Evolutionary conservation across 2,797 vertebrate genomes (phyloP).

Genomic region (Stomatorhinus walkeri): DNA sequence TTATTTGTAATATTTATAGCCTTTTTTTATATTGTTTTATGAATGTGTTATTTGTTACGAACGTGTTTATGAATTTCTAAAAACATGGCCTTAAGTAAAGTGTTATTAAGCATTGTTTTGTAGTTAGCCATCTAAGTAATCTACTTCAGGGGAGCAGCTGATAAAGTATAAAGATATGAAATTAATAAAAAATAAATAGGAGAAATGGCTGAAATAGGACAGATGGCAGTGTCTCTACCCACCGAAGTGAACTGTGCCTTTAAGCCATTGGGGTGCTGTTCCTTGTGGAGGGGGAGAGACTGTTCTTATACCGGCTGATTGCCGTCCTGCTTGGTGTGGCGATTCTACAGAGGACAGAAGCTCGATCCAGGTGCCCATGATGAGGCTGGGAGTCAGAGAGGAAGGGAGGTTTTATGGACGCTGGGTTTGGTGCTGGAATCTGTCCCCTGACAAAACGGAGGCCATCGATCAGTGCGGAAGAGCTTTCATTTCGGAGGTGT

Average conservation of each 20-base stretch:
- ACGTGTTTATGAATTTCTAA: neutral
- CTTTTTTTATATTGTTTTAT: neutral
- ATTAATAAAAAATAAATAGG: neutral
- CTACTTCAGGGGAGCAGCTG: neutral
- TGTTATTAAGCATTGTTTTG: neutral
- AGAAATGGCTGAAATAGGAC: neutral
- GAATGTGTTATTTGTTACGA: neutral
- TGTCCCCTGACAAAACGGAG: neutral
- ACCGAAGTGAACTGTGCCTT: neutral
- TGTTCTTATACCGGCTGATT: neutral
- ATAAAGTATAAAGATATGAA: neutral
- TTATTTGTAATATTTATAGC: neutral
- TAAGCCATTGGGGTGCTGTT: neutral
- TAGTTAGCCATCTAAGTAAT: neutral
- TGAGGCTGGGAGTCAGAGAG: neutral
- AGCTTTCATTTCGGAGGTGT: neutral
- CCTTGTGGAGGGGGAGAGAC: neutral
- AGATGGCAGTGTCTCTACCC: neutral
- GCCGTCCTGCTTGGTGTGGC: neutral
- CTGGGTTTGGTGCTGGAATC: neutral
- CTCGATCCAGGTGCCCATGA: neutral
- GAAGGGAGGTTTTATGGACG: neutral
- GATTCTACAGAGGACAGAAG: neutral
- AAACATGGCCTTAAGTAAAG: neutral
- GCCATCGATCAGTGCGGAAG: conserved; percentile 1